These are phyloP conservation scores for Agrochola litura DNA, from an alignment of 2,888 invertebrate species.

Conservation along the genomic window DNA sequence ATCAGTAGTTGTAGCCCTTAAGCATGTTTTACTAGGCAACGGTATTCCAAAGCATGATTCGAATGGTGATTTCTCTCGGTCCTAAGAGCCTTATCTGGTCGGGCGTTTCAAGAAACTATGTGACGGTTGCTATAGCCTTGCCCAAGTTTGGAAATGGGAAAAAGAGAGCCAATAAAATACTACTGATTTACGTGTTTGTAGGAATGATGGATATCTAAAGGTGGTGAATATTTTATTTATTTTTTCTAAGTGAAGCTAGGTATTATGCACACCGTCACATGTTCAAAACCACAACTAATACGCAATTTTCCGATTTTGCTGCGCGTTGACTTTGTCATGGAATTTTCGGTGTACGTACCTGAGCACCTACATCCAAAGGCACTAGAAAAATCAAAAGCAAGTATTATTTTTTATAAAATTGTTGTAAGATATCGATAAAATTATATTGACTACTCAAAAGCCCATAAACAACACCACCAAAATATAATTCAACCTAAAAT, in stretches of 20 bases:
- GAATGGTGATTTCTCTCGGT: constrained; percentile 17
- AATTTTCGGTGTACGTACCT: background rate
- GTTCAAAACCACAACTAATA: background rate
- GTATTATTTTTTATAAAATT: background rate
- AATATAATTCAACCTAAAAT: constrained; percentile 1
- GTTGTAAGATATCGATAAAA: background rate
- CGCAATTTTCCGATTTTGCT: background rate
- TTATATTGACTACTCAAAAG: background rate
- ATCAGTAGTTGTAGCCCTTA: background rate
- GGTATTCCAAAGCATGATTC: constrained; percentile 12
- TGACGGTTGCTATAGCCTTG: background rate
- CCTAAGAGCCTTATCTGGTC: constrained; percentile 6
- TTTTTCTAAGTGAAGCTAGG: background rate
- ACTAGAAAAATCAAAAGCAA: background rate
- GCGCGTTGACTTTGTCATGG: too few relatives aligned
- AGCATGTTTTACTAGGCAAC: constrained; percentile 6
- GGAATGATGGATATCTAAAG: background rate
- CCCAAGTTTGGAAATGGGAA: constrained; percentile 6
- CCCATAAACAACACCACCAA: background rate
- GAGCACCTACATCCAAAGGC: background rate
- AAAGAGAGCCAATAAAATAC: constrained; percentile 16
- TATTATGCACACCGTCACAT: background rate
- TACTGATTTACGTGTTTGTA: background rate
- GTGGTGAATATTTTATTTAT: too few relatives aligned
- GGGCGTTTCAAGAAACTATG: constrained; percentile 10